Evolutionary conservation across 2,113 vertebrate species (phyloP).

Genomic region (Sinosuthora webbiana): DNA sequence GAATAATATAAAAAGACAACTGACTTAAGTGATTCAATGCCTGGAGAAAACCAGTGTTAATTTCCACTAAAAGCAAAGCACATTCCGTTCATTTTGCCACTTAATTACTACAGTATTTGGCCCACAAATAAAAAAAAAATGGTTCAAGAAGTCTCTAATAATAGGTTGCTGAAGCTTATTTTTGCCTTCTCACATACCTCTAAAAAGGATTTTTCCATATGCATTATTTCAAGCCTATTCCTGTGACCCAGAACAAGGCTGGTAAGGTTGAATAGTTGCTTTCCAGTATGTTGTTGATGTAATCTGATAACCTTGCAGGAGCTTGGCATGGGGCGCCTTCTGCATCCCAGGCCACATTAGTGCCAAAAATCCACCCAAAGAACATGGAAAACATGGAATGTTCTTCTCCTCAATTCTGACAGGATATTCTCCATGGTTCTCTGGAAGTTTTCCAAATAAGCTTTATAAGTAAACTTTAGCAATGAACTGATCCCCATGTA

Average conservation of each 20-base stretch:
- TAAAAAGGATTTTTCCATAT: neutral
- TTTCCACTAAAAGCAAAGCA: slow-evolving; percentile 54
- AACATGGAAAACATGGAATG: neutral
- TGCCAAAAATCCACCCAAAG: neutral
- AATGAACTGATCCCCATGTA: neutral
- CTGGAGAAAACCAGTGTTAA: slow-evolving; percentile 58
- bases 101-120: slow-evolving; percentile 46
- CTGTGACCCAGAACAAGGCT: neutral
- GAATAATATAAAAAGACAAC: slow-evolving; percentile 71
- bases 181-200: neutral
- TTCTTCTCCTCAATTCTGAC: neutral
- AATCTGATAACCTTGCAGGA: neutral
- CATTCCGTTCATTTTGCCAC: slow-evolving; percentile 36
- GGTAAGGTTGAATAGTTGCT: neutral
- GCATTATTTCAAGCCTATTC: neutral
- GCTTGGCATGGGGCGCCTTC: neutral
- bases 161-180: neutral
- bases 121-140: slow-evolving; percentile 2
- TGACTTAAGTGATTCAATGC: slow-evolving; percentile 68
- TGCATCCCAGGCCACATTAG: neutral
- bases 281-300: neutral
- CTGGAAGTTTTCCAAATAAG: neutral
- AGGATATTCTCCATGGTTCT: neutral
- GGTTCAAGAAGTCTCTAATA: neutral
- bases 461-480: neutral